Percentiles rank a stretch among this genome's conserved stretches.
Conservation (phyloP, 2,888 invertebrate genomes). For the Dioctria linearis region DNA sequence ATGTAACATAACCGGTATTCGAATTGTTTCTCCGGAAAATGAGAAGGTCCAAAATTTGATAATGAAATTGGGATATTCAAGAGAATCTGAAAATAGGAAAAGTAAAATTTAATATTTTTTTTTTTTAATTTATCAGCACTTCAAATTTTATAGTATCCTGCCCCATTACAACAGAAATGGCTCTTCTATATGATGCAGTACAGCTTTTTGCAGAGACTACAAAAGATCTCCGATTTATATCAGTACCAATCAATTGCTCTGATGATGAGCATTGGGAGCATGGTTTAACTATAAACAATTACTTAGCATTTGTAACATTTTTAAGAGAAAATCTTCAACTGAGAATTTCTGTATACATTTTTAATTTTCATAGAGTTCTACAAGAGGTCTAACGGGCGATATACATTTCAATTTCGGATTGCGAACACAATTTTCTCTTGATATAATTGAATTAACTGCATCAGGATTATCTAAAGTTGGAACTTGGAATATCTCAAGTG, state of each 20-base stretch:
- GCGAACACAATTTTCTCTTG: constrained; percentile 78
- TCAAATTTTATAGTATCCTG: constrained; percentile 62
- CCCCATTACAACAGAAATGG: constrained; percentile 76
- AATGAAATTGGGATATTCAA: constrained; percentile 62
- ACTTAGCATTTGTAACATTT: constrained; percentile 72
- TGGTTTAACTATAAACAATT: constrained; percentile 87
- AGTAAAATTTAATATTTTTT: neutral
- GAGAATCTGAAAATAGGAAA: constrained; percentile 44
- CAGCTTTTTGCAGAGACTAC: constrained; percentile 84
- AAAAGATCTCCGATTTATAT: constrained; percentile 74
- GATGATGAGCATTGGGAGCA: constrained; percentile 79
- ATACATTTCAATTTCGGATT: constrained; percentile 85
- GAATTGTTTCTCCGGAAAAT: constrained; percentile 77
- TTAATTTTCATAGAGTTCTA: constrained; percentile 38
- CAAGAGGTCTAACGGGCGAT: constrained; percentile 79
- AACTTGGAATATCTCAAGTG: constrained; percentile 78
- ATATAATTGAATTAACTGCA: constrained; percentile 77
- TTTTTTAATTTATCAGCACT: neutral
- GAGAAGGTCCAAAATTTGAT: constrained; percentile 71
- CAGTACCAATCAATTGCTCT: constrained; percentile 74
- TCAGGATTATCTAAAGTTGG: constrained; percentile 79
- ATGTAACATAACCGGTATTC: constrained; percentile 84
- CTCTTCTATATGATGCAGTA: constrained; percentile 88
- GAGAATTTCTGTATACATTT: neutral
- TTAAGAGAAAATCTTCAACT: neutral